Evolutionary conservation across 2,888 invertebrate species (phyloP).

Genomic region (Cryptops parisi): DNA sequence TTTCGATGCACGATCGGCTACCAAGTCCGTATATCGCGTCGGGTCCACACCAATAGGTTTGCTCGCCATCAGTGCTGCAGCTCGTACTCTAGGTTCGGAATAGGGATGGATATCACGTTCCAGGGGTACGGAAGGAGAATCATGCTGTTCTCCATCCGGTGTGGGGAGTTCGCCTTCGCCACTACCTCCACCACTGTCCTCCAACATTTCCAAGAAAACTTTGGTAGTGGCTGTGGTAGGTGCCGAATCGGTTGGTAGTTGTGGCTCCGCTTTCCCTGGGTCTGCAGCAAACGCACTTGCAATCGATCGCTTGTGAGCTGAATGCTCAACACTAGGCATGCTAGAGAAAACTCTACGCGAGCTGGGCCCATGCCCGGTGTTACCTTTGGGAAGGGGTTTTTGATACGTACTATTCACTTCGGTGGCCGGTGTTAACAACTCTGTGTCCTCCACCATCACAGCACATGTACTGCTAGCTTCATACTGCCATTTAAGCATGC

Average conservation of each 20-base stretch:
- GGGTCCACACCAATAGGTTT: background rate
- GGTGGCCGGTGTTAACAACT: conserved; percentile 13
- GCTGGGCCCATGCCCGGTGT: background rate
- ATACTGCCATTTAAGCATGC: conserved; percentile 22
- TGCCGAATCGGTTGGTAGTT: background rate
- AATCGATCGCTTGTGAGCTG: conserved; percentile 3
- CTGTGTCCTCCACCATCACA: conserved; percentile 24
- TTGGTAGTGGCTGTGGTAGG: conserved; percentile 5
- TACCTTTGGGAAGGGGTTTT: conserved; percentile 11
- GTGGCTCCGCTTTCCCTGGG: conserved; percentile 1
- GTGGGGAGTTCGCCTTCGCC: conserved; percentile 4
- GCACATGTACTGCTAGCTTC: conserved; percentile 23
- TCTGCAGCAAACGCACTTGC: conserved; percentile 1
- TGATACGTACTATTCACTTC: conserved; percentile 19
- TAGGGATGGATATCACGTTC: background rate
- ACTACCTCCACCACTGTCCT: background rate
- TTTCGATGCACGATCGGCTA: background rate
- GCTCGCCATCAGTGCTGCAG: background rate
- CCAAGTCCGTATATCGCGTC: background rate
- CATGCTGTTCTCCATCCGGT: background rate
- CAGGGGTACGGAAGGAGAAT: background rate
- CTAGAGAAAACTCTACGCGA: background rate
- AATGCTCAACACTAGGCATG: conserved; percentile 2
- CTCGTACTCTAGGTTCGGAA: background rate
- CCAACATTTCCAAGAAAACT: conserved; percentile 12